A percentile compares a stretch with the other conserved stretches of the same genome.
phyloP scores from a whole-genome alignment of 2,797 vertebrate genomes.

The Smutsia temminckii region DNA sequence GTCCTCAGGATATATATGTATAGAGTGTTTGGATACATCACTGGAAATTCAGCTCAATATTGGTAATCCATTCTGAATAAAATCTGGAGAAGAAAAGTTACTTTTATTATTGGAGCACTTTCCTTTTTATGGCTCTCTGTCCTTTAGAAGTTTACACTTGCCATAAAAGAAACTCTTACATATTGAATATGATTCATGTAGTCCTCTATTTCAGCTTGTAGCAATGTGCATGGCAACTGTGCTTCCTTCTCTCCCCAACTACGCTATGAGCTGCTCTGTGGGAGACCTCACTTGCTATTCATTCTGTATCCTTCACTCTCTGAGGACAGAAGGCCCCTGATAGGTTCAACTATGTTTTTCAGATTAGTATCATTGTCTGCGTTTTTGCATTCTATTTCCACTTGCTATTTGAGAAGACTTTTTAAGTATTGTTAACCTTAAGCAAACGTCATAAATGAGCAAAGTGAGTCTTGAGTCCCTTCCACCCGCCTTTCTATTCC shows the following conservation, averaged over 20 bases:
- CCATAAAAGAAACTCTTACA: background rate
- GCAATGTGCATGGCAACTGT: background rate
- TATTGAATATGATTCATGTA: background rate
- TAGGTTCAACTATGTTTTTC: background rate
- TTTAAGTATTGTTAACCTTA: background rate
- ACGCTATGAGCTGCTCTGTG: background rate
- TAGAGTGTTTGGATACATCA: fast-evolving
- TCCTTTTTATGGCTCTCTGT: background rate
- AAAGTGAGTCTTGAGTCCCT: background rate
- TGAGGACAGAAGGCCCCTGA: background rate
- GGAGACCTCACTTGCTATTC: background rate
- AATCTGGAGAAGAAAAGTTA: background rate
- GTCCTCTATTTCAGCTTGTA: background rate
- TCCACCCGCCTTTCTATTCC: background rate
- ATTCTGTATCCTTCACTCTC: background rate
- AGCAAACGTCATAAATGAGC: background rate
- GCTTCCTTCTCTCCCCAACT: background rate
- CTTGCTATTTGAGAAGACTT: background rate
- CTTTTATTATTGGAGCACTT: background rate
- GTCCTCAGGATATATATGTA: background rate
- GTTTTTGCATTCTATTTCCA: background rate
- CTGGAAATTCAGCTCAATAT: background rate
- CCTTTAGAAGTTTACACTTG: background rate
- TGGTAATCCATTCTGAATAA: background rate
- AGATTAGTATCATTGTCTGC: background rate